These are phyloP conservation scores for Hermetia illucens DNA, from an alignment of 1,140 invertebrate species.

Conservation along the genomic window DNA sequence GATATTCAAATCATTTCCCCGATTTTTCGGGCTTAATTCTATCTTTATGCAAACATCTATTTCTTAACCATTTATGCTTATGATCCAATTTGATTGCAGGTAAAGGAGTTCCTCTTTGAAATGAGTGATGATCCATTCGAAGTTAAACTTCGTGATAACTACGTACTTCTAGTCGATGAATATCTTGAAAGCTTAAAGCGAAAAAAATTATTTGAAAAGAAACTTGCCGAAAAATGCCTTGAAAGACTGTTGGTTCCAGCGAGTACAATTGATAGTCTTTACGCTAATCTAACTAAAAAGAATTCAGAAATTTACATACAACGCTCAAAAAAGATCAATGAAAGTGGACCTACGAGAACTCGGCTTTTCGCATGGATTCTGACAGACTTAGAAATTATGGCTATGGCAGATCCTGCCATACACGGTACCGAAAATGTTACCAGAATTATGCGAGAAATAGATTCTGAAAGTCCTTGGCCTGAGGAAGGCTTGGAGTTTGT, in stretches of 20 bases:
- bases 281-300: slow-evolving; percentile 69
- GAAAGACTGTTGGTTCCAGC: slow-evolving; percentile 69
- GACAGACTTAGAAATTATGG: slow-evolving; percentile 63
- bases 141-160: slow-evolving; percentile 89
- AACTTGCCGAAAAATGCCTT: slow-evolving; percentile 56
- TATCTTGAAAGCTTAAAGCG: slow-evolving; percentile 89
- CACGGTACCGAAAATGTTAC: slow-evolving; percentile 70
- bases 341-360: slow-evolving; percentile 53
- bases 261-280: slow-evolving; percentile 79
- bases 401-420: slow-evolving; percentile 72
- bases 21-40: no score
- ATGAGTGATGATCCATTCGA: slow-evolving; percentile 97
- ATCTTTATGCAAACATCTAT: neutral
- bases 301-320: slow-evolving; percentile 94
- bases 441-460: slow-evolving; percentile 60
- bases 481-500: slow-evolving; percentile 81
- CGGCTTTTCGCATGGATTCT: slow-evolving; percentile 70
- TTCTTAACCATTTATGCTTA: no score
- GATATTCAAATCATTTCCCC: slow-evolving; percentile 7
- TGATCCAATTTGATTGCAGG: slow-evolving; percentile 30
- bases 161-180: slow-evolving; percentile 90
- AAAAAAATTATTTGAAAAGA: slow-evolving; percentile 72
- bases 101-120: slow-evolving; percentile 74
- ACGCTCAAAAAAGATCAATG: slow-evolving; percentile 67
- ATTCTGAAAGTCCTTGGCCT: slow-evolving; percentile 77